Conservation (phyloP, 1,140 invertebrate species). For the Eufriesea mexicana region DNA sequence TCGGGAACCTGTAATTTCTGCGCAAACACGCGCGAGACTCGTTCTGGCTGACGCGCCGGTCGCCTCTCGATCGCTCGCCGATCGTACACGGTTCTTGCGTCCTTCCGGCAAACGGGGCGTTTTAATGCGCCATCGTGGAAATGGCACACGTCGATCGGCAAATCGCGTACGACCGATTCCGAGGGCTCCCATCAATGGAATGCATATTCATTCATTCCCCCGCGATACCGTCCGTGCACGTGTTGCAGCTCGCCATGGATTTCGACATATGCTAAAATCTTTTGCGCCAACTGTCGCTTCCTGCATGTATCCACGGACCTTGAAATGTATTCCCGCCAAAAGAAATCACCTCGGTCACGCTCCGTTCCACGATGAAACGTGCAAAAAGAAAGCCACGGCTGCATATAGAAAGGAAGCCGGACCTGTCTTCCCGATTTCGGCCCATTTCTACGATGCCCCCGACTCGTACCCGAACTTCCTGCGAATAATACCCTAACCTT, state of each 20-base stretch:
- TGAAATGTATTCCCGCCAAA: constrained; percentile 79
- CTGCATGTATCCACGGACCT: constrained; percentile 75
- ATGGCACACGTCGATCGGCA: constrained; percentile 1
- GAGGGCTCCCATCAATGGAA: constrained; percentile 66
- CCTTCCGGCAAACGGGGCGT: background rate
- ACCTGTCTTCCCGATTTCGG: constrained; percentile 4
- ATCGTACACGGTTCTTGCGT: background rate
- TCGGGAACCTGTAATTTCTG: constrained; percentile 6
- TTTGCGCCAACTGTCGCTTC: constrained; percentile 78
- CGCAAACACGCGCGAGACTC: background rate
- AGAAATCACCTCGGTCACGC: constrained; percentile 64
- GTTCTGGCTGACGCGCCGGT: background rate
- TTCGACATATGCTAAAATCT: constrained; percentile 78
- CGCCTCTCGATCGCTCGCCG: background rate
- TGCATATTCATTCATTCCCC: constrained; percentile 75
- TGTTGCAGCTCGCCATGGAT: constrained; percentile 67
- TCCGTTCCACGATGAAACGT: constrained; percentile 45
- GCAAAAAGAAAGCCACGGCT: constrained; percentile 28
- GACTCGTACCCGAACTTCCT: constrained; percentile 14
- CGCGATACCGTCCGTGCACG: constrained; percentile 59
- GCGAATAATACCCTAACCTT: background rate
- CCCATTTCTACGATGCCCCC: background rate
- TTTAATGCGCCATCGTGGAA: background rate
- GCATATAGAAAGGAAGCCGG: constrained; percentile 25
- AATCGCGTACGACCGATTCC: constrained; percentile 23